These are phyloP conservation scores for Thera britannica DNA, from an alignment of 2,888 invertebrate genomes.

Conservation along the genomic window DNA sequence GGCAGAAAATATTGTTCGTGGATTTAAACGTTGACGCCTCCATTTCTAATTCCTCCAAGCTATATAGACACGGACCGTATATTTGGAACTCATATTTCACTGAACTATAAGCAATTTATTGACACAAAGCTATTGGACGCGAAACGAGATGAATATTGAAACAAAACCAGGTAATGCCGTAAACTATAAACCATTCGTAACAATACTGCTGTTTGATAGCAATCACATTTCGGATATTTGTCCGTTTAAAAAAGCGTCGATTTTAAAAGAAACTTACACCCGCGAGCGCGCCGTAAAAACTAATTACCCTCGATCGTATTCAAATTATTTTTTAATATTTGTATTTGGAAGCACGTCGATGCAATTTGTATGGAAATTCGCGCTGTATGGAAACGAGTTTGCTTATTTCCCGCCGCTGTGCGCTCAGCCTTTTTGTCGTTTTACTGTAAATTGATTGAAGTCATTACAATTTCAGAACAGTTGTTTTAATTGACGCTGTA, in stretches of 20 bases:
- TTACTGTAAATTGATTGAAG: slow-evolving; percentile 42
- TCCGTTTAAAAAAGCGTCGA: neutral
- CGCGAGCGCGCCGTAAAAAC: slow-evolving; percentile 4
- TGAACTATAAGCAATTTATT: neutral
- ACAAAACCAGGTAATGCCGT: neutral
- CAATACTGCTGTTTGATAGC: neutral
- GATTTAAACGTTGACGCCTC: no score
- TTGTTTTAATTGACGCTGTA: slow-evolving; percentile 39
- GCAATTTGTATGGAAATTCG: slow-evolving; percentile 44
- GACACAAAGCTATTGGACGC: neutral
- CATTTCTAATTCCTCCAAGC: no score
- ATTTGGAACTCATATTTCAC: no score
- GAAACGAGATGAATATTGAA: neutral
- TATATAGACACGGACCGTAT: no score
- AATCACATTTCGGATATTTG: neutral
- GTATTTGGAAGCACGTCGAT: slow-evolving; percentile 28
- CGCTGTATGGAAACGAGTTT: slow-evolving; percentile 30
- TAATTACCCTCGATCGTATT: slow-evolving; percentile 22
- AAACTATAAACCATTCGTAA: neutral
- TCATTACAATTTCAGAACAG: slow-evolving; percentile 35
- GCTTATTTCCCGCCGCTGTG: slow-evolving; percentile 24
- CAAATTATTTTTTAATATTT: slow-evolving; percentile 38
- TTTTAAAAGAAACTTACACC: slow-evolving; percentile 3
- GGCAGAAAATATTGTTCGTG: no score
- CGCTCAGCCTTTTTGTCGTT: slow-evolving; percentile 34